Evolutionary conservation across 2,797 vertebrate genomes (phyloP), one percentile per base, ranked within the genome.

Genomic region (Myotis daubentonii): DNA sequence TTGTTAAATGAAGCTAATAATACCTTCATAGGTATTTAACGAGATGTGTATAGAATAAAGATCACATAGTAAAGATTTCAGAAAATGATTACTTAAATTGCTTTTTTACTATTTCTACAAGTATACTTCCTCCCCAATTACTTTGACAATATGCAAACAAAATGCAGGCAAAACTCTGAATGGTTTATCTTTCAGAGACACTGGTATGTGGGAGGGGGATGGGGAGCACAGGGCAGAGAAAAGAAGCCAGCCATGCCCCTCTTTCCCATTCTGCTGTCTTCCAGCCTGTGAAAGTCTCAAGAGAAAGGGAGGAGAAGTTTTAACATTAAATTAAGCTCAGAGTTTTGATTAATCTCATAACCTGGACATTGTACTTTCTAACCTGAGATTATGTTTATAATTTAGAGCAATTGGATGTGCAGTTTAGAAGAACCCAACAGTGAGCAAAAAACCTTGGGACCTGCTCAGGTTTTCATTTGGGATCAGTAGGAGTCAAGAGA

Each of bases 261-360:
- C 81, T 89, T 89, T 80, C 15, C 71, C 16, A 17, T 55, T 3
- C 15, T 30, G 30, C 20, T 72, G 8, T 82, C 23, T 94, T 30
- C n/a, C 28, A 57, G 44, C n/a, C n/a, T 51, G 38, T 81, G 33
- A 85, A 75, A 38, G 19, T 33, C 25, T 36, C n/a, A 65, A 53
- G 74, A 94, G 23, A 25, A 93, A 95, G 70, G 71, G 28, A 11
- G 36, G 38, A 44, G 86, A 47, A 30, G 3, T 79, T 82, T 87
- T 75, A 74, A 75, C 22, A 19, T 75, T 44, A 74, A 92, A 33
- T 83, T 60, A 51, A 88, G 53, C 83, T 76, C 44, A 94, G 30
- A 47, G 2, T 79, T 95, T 89, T 89, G 36, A 85, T 82, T 55
- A 93, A 47, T 70, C 74, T 79, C 36, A 93, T 82, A 94, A 83